These are phyloP conservation scores for Passerina amoena DNA, from an alignment of 2,113 vertebrate species.

Conservation along the genomic window DNA sequence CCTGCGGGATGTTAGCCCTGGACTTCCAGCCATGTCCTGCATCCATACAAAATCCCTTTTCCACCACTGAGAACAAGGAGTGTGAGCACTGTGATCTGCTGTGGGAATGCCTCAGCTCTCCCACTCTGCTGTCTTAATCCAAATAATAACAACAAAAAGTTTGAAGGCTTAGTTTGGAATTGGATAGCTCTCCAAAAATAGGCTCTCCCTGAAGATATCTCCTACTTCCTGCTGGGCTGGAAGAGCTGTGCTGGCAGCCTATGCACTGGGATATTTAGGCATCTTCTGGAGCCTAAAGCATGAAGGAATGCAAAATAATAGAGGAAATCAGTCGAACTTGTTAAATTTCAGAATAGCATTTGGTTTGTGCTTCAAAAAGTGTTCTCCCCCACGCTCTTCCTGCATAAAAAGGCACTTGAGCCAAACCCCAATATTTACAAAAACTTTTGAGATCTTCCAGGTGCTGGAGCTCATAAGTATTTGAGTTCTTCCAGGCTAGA, in stretches of 20 bases:
- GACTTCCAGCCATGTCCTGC: neutral
- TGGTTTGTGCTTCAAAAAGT: neutral
- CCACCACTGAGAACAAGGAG: neutral
- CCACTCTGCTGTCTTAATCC: neutral
- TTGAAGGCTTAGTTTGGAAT: slow-evolving; percentile 39
- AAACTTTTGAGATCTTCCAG: slow-evolving; percentile 32
- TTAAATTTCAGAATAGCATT: neutral
- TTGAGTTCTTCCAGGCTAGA: neutral
- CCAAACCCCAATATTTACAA: slow-evolving; percentile 40
- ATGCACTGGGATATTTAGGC: neutral
- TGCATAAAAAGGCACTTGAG: neutral
- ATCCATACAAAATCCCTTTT: neutral
- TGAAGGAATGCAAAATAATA: slow-evolving; percentile 50
- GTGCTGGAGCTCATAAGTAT: neutral
- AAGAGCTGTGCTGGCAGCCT: slow-evolving; percentile 46
- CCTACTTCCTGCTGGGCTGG: slow-evolving; percentile 53
- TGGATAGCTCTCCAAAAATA: slow-evolving; percentile 50
- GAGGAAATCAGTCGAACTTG: neutral
- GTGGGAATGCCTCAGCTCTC: slow-evolving; percentile 48
- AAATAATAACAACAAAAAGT: slow-evolving; percentile 8
- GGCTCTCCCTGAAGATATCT: slow-evolving; percentile 54
- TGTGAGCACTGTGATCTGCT: neutral
- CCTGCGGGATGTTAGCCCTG: neutral
- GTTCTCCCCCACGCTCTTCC: neutral
- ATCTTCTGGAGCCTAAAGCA: slow-evolving; percentile 22